Evolutionary conservation across 2,113 vertebrate species (phyloP).

Genomic region (Neogale vison): DNA sequence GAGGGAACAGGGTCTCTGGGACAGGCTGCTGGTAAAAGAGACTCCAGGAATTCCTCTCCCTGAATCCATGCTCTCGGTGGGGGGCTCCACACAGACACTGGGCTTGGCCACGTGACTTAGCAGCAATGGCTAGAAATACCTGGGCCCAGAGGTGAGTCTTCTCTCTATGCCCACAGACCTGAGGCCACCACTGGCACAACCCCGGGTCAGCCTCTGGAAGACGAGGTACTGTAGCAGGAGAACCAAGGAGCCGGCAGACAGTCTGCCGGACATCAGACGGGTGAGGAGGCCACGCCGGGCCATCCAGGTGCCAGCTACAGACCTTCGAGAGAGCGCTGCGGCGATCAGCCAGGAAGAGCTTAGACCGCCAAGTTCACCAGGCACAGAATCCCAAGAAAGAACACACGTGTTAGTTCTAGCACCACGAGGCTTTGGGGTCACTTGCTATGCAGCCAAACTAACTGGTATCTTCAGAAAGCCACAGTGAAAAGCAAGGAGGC

Average conservation of each 20-base stretch:
- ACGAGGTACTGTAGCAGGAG: rapidly evolving
- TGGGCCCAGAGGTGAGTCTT: neutral
- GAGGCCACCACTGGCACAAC: neutral
- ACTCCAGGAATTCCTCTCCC: neutral
- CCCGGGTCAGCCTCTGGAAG: neutral
- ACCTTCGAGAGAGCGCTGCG: neutral
- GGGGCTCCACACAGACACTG: neutral
- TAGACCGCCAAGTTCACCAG: neutral
- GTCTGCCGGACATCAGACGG: neutral
- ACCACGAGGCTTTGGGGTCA: no score
- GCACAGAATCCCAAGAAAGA: neutral
- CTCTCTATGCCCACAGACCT: neutral
- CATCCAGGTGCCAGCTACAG: no score
- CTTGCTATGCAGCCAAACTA: neutral
- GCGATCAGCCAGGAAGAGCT: neutral
- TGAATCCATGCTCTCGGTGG: neutral
- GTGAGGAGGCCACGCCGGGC: neutral
- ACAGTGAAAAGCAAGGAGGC: neutral
- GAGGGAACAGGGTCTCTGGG: neutral
- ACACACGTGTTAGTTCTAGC: no score
- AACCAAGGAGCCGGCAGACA: no score
- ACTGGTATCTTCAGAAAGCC: neutral
- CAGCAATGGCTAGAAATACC: neutral
- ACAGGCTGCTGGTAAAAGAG: neutral
- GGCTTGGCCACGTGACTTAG: neutral